Evolutionary conservation across 2,113 vertebrate genomes (phyloP).

Genomic region (Thinocorus orbignyianus): DNA sequence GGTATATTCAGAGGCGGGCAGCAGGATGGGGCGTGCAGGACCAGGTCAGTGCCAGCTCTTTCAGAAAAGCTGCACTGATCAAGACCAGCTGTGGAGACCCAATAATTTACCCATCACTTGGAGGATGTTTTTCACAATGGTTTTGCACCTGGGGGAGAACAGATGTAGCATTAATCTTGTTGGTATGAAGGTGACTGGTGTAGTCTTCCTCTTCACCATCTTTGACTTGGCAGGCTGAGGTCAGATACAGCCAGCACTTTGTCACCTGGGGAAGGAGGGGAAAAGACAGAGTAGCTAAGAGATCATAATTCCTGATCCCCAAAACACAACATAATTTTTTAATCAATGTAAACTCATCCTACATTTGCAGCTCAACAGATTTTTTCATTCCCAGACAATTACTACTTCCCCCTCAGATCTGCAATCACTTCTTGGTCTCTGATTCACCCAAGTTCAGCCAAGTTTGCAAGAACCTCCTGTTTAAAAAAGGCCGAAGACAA

Average conservation of each 20-base stretch:
- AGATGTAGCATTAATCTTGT: neutral
- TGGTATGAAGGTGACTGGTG: no score
- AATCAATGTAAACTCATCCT: neutral
- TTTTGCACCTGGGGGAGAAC: neutral
- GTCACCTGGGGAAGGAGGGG: neutral
- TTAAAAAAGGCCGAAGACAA: neutral
- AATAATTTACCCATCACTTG: fast-evolving
- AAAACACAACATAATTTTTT: neutral
- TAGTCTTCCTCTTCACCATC: neutral
- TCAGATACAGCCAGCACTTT: neutral
- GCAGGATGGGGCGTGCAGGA: fast-evolving
- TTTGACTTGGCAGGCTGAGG: neutral
- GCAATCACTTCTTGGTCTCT: neutral
- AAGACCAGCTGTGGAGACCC: fast-evolving
- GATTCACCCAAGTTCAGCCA: neutral
- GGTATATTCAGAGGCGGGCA: fast-evolving
- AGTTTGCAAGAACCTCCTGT: neutral
- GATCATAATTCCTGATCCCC: neutral
- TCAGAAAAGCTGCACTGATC: neutral
- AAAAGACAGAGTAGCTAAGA: neutral
- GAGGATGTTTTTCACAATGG: neutral
- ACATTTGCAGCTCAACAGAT: neutral
- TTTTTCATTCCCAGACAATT: neutral
- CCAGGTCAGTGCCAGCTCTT: neutral
- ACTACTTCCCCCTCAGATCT: neutral